These are phyloP conservation scores for Syngnathus acus DNA, from an alignment of 2,797 vertebrate species.

Conservation along the genomic window DNA sequence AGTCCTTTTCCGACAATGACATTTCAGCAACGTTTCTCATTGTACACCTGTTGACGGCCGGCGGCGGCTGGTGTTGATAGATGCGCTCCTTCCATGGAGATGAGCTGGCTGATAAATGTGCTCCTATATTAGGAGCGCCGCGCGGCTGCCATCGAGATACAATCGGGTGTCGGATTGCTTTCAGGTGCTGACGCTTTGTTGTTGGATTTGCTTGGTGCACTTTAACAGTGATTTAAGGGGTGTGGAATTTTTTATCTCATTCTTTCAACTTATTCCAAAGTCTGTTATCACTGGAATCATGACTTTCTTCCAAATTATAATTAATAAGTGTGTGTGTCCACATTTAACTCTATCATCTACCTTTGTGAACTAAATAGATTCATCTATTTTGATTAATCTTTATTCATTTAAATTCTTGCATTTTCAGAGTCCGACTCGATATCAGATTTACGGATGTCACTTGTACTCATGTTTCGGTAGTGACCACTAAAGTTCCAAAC, in stretches of 20 bases:
- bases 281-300: neutral
- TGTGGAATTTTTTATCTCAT: neutral
- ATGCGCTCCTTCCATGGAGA: constrained; percentile 10
- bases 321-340: neutral
- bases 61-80: neutral
- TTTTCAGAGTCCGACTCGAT: too few species aligned
- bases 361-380: neutral
- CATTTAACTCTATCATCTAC: neutral
- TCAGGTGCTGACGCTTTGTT: constrained; percentile 14
- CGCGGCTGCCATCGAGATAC: constrained; percentile 19
- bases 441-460: neutral
- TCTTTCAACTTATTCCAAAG: neutral
- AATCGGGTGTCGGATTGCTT: constrained; percentile 27
- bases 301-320: neutral
- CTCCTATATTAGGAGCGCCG: constrained; percentile 44
- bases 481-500: neutral
- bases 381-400: neutral
- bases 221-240: neutral
- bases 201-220: neutral
- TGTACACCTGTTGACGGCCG: neutral
- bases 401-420: neutral
- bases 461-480: neutral
- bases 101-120: constrained; percentile 16
- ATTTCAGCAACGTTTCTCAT: neutral
- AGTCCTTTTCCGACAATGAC: neutral